Evolutionary conservation across 2,113 vertebrate species (phyloP), one percentile per base, ranked within the genome.

Genomic region (Opisthocomus hoazin): DNA sequence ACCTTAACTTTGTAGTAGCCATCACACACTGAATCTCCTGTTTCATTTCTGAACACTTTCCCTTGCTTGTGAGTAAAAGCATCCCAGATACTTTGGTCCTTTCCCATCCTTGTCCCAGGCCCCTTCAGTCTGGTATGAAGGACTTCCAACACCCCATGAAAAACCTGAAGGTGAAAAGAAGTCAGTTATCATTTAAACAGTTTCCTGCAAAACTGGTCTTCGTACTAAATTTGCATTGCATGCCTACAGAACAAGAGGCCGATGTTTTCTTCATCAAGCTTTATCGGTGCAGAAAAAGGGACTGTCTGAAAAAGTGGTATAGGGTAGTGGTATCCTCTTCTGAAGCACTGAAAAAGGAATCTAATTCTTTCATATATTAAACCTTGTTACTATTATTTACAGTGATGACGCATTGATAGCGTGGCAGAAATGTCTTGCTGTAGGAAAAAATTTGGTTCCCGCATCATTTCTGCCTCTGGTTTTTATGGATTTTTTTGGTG

Each of bases 21-120:
- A 1, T 99, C 98, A 56, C 99, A 99, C 9, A 99, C 98, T 1
- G 98, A 97, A 82, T 99, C 99, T 54, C 98, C 99, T 0, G 98
- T 99, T 41, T 99, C 97, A 5, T 98, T 99, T 79, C 96, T 94
- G 3, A 98, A 93, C 65, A 98, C 98, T 71, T 97, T 98, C 43
- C 98, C 99, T 75, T 98, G 98, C 43, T 97, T 97, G 88, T 99
- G 99, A 12, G 98, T 98, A 91, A 99, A 99, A 92, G 94, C 97
- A 5, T 99, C 99, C 99, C 99, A 99, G 96, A 99, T 99, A 94
- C 99, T 99, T 99, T 27, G 98, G 97, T 77, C 99, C 99, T 98
- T 99, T 99, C 79, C 99, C 98, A 63, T 99, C 99, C 94, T 98
- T 98, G 97, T 99, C 98, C 99, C 99, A 99, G 77, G 99, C 99